Evolutionary conservation across 2,113 vertebrate species (phyloP), one percentile per base, ranked within the genome.

Genomic region (Platanista minor): DNA sequence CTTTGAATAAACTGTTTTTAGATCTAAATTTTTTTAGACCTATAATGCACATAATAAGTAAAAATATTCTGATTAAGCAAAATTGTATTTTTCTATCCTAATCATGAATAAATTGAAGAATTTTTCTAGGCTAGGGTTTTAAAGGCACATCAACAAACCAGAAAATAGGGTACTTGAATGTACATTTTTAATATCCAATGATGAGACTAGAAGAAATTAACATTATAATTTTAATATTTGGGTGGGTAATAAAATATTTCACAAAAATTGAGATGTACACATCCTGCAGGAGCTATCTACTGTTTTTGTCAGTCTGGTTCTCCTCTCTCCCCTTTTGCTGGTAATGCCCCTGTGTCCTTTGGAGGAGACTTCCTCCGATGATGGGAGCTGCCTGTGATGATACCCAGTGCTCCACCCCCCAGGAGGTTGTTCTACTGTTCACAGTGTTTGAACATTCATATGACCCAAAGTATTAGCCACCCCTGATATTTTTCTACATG

Each of bases 61-160:
- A 94, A 96, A 88, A 71, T 91, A 61, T 18, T 75, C 86, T 93
- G 77, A 91, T 91, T 36, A 93, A 94, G 46, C 33, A 57, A 91
- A 85, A 77, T 23, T 59, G 1, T 71, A 33, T 61, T 89, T 95
- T 96, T 92, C n/a, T 92, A 46, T 10, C 27, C 46, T 33, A 92
- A 36, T 93, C 90, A 92, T 61, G 62, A 92, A 67, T 66, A 92
- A 36, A 72, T 21, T 54, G 31, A 96, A 92, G 39, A 46, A 46
- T 81, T 96, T 96, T 97, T 94, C 36, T 69, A 69, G 57, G 72
- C 17, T 86, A 52, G 46, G 10, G 14, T 88, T 89, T 94, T 94
- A 91, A 95, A 94, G 54, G 23, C 49, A 2, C 8, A 72, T 90
- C 17, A 57, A 74, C n/a, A 90, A 93, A 90, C 39, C 31, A 94